Evolutionary conservation across 1,140 invertebrate genomes (phyloP).

Genomic region (Drosophila carrolli): DNA sequence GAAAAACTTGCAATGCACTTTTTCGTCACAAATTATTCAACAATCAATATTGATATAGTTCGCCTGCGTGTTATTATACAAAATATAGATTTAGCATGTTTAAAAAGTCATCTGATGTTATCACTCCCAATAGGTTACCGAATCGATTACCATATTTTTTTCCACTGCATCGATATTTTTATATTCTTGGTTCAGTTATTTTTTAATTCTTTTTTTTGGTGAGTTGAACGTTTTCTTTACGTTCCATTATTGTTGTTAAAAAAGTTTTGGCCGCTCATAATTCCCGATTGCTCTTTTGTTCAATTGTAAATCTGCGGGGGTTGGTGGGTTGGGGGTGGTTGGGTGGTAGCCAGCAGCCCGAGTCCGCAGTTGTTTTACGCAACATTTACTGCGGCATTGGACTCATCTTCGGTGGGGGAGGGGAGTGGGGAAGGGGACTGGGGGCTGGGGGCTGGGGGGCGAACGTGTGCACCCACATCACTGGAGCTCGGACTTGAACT

Average conservation of each 20-base stretch:
- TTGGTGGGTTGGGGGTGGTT: neutral
- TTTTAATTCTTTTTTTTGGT: constrained; percentile 23
- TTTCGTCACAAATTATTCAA: neutral
- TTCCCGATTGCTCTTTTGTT: constrained; percentile 81
- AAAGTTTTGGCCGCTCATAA: constrained; percentile 76
- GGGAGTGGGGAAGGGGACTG: neutral
- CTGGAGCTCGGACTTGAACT: constrained; percentile 46
- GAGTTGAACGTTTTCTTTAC: constrained; percentile 47
- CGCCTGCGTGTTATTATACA: neutral
- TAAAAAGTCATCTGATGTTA: neutral
- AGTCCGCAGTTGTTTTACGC: constrained; percentile 75
- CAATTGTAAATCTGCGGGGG: constrained; percentile 60
- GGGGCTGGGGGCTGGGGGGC: neutral
- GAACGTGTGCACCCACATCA: constrained; percentile 28
- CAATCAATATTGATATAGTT: neutral
- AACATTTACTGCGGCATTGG: constrained; percentile 71
- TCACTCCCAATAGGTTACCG: neutral
- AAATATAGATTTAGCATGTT: neutral
- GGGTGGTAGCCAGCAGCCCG: constrained; percentile 35
- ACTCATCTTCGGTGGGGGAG: constrained; percentile 12
- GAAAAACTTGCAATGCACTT: neutral
- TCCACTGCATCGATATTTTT: constrained; percentile 23
- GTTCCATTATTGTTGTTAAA: constrained; percentile 59
- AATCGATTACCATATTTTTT: constrained; percentile 23
- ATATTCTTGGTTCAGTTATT: constrained; percentile 27